Evolutionary conservation across 30 jellyfish, hydroid and myxozoan genomes (phyloP).

Genomic region (Catostylus mosaicus): DNA sequence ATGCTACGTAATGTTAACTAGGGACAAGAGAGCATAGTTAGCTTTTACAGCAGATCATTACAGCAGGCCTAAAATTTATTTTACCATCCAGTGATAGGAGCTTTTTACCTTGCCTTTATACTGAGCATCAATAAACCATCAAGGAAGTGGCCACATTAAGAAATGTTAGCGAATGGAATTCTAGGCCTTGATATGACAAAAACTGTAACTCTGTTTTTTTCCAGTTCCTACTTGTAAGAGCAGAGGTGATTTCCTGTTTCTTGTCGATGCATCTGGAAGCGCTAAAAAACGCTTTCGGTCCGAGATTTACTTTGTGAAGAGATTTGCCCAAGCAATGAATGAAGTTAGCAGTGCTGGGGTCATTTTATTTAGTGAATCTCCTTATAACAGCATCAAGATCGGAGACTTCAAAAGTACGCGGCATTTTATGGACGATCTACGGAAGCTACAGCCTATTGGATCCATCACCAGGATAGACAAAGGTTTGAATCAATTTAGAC

Average conservation of each 20-base stretch:
- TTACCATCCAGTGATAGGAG: no score
- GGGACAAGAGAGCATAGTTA: no score
- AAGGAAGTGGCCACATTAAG: no score
- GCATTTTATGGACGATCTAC: conserved; percentile 20
- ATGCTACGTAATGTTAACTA: no score
- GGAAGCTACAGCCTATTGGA: conserved; percentile 31
- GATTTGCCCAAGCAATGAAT: conserved; percentile 26
- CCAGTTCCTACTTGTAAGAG: conserved; percentile 58
- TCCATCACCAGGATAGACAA: conserved; percentile 71
- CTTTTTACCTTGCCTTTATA: no score
- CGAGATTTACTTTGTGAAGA: conserved; percentile 48
- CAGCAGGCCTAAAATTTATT: no score
- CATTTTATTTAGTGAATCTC: conserved; percentile 44
- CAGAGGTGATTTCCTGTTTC: conserved; percentile 54
- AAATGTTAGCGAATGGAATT: no score
- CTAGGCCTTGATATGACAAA: no score
- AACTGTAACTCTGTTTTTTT: not conserved
- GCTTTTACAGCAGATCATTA: no score
- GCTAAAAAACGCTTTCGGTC: conserved; percentile 4
- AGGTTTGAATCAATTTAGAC: no score
- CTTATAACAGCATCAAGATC: conserved; percentile 8
- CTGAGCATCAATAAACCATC: no score
- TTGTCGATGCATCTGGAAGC: conserved; percentile 73
- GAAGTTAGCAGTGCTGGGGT: conserved; percentile 54
- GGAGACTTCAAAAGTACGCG: conserved; percentile 15